These are phyloP conservation scores for Tetranychus piercei DNA, from an alignment of 2,888 invertebrate species.

Conservation along the genomic window DNA sequence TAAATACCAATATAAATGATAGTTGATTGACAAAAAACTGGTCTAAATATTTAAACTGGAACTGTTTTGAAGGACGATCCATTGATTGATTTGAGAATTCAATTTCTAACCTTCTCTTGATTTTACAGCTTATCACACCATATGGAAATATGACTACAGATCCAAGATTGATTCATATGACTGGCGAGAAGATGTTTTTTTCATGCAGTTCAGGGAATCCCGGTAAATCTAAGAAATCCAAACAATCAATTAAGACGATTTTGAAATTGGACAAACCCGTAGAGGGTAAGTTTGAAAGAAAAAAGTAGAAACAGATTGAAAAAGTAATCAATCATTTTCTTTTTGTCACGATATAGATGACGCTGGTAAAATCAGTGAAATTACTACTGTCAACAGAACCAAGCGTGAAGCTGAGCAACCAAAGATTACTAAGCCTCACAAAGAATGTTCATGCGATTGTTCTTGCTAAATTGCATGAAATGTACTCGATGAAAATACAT, in stretches of 20 bases:
- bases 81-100: neutral
- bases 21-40: too few species aligned
- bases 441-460: constrained; percentile 19
- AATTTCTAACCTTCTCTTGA: neutral
- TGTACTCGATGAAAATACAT: too few species aligned
- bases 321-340: neutral
- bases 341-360: neutral
- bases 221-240: constrained; percentile 8
- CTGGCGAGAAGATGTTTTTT: constrained; percentile 68
- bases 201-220: constrained; percentile 40
- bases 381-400: neutral
- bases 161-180: constrained; percentile 50
- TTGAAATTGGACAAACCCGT: constrained; percentile 13
- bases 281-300: neutral
- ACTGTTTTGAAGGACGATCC: neutral
- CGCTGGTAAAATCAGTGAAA: neutral
- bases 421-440: neutral
- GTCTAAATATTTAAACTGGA: too few species aligned
- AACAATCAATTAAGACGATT: constrained; percentile 12
- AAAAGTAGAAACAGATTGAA: neutral
- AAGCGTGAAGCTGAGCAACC: neutral
- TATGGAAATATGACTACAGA: constrained; percentile 52
- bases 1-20: neutral
- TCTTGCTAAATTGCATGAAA: constrained; percentile 10
- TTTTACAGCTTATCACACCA: constrained; percentile 39